Evolutionary conservation across 2,888 invertebrate species (phyloP).

Genomic region (Eurois occulta): DNA sequence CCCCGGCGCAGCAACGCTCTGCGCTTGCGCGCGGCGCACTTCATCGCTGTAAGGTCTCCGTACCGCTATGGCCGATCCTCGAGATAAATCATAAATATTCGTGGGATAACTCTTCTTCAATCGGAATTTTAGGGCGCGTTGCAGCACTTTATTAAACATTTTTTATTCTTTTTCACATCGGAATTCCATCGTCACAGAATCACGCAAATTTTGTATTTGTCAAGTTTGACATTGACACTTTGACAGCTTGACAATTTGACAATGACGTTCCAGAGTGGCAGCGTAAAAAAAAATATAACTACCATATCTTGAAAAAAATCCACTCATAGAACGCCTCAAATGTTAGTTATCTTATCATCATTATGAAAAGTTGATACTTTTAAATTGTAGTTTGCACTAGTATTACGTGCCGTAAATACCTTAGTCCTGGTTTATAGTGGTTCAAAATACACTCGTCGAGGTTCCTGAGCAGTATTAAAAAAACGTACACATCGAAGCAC

Average conservation of each 20-base stretch:
- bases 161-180: conserved; percentile 71
- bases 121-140: conserved; percentile 86
- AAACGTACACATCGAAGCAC: no score
- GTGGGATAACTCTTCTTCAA: conserved; percentile 87
- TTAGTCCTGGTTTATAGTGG: no score
- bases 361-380: no score
- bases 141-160: conserved; percentile 88
- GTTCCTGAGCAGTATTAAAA: no score
- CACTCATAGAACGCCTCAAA: not conserved
- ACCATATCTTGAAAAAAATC: conserved; percentile 4
- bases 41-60: conserved; percentile 85
- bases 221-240: conserved; percentile 55
- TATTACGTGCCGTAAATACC: not conserved
- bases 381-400: not conserved
- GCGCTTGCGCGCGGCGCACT: conserved; percentile 83
- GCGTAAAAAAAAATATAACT: conserved; percentile 22
- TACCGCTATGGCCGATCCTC: conserved; percentile 84
- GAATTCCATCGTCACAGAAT: conserved; percentile 66
- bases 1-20: conserved; percentile 79
- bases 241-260: conserved; percentile 28
- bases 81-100: conserved; percentile 86
- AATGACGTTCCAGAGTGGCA: conserved; percentile 31
- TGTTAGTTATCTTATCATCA: not conserved
- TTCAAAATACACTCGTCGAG: no score
- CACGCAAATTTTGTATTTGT: conserved; percentile 48